A percentile compares a stretch with the other conserved stretches of the same genome.
These are phyloP conservation scores for Chloroclystis v-ata DNA, from an alignment of 2,888 invertebrate genomes.

Conservation along the genomic window DNA sequence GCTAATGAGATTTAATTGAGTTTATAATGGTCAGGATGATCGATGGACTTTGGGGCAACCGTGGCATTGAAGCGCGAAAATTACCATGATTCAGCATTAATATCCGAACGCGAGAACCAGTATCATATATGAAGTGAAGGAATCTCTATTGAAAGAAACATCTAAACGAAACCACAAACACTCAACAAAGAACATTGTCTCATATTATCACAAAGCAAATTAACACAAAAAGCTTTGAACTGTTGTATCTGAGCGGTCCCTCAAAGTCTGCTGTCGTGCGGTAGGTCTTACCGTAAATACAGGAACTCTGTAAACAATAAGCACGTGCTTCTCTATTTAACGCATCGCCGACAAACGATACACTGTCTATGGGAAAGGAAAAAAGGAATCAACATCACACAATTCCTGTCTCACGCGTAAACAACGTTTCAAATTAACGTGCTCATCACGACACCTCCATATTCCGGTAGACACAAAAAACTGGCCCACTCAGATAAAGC, in stretches of 20 bases:
- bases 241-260: slow-evolving; percentile 29
- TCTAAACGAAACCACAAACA: slow-evolving; percentile 31
- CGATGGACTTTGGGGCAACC: slow-evolving; percentile 45
- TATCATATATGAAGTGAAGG: slow-evolving; percentile 2
- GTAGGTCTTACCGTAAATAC: slow-evolving; percentile 54
- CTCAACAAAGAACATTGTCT: slow-evolving; percentile 38
- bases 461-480: slow-evolving; percentile 7
- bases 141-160: slow-evolving; percentile 17
- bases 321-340: slow-evolving; percentile 48
- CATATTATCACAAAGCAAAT: slow-evolving; percentile 43
- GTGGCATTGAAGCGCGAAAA: slow-evolving; percentile 56
- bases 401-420: slow-evolving; percentile 18
- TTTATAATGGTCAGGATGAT: slow-evolving; percentile 73
- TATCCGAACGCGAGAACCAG: slow-evolving; percentile 21
- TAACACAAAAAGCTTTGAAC: slow-evolving; percentile 30
- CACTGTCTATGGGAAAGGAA: slow-evolving; percentile 34
- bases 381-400: slow-evolving; percentile 25
- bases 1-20: slow-evolving; percentile 77
- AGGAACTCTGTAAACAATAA: slow-evolving; percentile 45
- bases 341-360: slow-evolving; percentile 43
- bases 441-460: slow-evolving; percentile 2
- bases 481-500: slow-evolving; percentile 13
- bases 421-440: slow-evolving; percentile 11
- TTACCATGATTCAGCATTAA: slow-evolving; percentile 54
- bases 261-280: slow-evolving; percentile 42